Evolutionary conservation across 2,888 invertebrate genomes (phyloP), one percentile per base, ranked within the genome.

Genomic region (Drosophila anomalata): DNA sequence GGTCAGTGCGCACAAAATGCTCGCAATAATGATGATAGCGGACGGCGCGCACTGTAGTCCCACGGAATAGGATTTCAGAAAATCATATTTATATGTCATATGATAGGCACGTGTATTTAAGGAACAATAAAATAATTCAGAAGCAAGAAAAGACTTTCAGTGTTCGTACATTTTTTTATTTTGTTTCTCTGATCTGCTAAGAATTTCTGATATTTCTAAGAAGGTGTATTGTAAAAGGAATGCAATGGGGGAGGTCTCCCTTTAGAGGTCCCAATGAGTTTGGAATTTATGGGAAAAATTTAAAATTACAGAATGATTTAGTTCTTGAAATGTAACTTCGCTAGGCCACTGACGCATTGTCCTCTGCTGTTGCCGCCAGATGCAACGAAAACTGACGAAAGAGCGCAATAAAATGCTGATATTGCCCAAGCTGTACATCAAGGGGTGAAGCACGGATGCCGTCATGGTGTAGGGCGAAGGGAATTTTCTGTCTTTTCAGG

Each of bases 1-100:
- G 84, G 82, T 82, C 82, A 82, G 84, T 72, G 84, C 75, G 82
- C 81, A 83, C 82, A 83, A 83, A 82, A 82, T 81, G 81, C 79
- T 78, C 83, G 74, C 81, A 76, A 76, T 79, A 84, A 82, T 79
- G 81, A 83, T 76, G 78, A 79, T 78, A 84, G 59, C 60, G 79
- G 83, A 73, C 78, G 80, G 76, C 70, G 59, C 73, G 33, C 33
- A 12, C 33, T 12, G n/a, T 33, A n/a, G 36, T 36, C n/a, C 36
- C 36, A n/a, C n/a, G n/a, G n/a, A 36, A n/a, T 36, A 6, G n/a
- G 14, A 36, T 14, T 36, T 7, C n/a, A 36, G 36, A n/a, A 36
- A 36, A 36, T 36, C 14, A 36, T 36, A 14, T n/a, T 36, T 36
- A 36, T 36, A n/a, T 36, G n/a, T 36, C n/a, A 36, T 33, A 33